These are phyloP conservation scores for Limonius californicus DNA, from an alignment of 1,140 invertebrate genomes.

Conservation along the genomic window DNA sequence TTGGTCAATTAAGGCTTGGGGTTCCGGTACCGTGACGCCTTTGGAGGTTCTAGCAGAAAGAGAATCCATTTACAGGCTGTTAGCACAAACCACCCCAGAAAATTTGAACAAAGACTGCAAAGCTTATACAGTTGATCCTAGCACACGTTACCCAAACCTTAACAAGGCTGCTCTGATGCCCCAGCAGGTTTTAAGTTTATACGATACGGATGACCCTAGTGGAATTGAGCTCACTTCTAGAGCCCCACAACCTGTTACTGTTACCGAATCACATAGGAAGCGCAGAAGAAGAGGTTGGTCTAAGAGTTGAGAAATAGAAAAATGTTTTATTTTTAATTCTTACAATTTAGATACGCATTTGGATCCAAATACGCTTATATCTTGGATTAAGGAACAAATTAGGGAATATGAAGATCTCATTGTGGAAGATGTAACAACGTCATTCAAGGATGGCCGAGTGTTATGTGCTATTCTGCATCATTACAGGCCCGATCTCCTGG, in stretches of 20 bases:
- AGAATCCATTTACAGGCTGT: conserved; percentile 80
- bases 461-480: conserved; percentile 80
- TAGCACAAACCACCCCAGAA: conserved; percentile 90
- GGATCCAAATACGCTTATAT: conserved; percentile 68
- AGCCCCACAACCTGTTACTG: conserved; percentile 40
- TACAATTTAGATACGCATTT: conserved; percentile 56
- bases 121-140: conserved; percentile 86
- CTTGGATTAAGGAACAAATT: conserved; percentile 75
- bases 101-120: conserved; percentile 87
- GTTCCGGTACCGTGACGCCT: conserved; percentile 61
- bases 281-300: conserved; percentile 60
- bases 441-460: conserved; percentile 73
- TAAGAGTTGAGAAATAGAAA: background rate
- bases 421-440: conserved; percentile 65
- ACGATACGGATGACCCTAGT: conserved; percentile 56
- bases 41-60: conserved; percentile 87
- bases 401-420: conserved; percentile 61
- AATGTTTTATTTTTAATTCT: conserved; percentile 2
- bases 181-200: conserved; percentile 59
- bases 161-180: conserved; percentile 55
- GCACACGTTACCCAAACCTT: conserved; percentile 69
- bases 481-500: conserved; percentile 85
- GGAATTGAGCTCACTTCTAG: conserved; percentile 48
- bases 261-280: conserved; percentile 58
- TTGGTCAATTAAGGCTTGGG: conserved; percentile 90